phyloP scores from a whole-genome alignment of 1,140 invertebrate genomes.

The Thalassaphorura encarpata region DNA sequence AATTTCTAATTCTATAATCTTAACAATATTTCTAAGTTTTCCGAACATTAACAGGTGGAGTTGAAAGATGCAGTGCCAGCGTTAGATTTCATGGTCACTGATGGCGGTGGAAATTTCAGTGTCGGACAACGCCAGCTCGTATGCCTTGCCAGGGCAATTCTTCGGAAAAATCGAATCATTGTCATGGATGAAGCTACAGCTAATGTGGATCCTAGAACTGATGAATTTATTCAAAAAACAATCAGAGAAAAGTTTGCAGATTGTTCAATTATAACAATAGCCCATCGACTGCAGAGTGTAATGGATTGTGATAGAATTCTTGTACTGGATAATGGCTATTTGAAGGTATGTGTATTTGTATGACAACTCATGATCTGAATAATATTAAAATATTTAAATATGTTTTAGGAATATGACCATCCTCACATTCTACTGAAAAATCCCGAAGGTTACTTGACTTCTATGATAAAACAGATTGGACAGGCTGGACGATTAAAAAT shows the following conservation, averaged over 20 bases:
- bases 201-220: slow-evolving; percentile 44
- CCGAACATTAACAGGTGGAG: slow-evolving; percentile 36
- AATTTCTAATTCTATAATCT: no score
- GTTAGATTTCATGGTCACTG: slow-evolving; percentile 32
- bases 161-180: slow-evolving; percentile 16
- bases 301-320: slow-evolving; percentile 23
- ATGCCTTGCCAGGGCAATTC: slow-evolving; percentile 15
- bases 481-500: not conserved
- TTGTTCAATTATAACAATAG: slow-evolving; percentile 22
- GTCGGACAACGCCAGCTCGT: slow-evolving; percentile 11
- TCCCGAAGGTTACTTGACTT: not conserved
- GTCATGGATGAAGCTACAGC: slow-evolving; percentile 24
- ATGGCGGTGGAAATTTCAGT: slow-evolving; percentile 6
- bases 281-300: slow-evolving; percentile 18
- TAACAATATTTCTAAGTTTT: no score
- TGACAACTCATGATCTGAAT: no score
- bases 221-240: slow-evolving; percentile 43
- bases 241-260: slow-evolving; percentile 17
- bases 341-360: slow-evolving; percentile 14
- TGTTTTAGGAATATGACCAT: no score
- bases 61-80: slow-evolving; percentile 34
- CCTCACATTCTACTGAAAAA: slow-evolving; percentile 29
- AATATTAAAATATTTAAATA: no score
- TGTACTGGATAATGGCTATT: slow-evolving; percentile 9
- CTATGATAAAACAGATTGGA: not conserved